Percentiles rank a stretch among this genome's conserved stretches.
Evolutionary conservation across 1,140 invertebrate species (phyloP).

Genomic region (Drosophila pseudoananassae): DNA sequence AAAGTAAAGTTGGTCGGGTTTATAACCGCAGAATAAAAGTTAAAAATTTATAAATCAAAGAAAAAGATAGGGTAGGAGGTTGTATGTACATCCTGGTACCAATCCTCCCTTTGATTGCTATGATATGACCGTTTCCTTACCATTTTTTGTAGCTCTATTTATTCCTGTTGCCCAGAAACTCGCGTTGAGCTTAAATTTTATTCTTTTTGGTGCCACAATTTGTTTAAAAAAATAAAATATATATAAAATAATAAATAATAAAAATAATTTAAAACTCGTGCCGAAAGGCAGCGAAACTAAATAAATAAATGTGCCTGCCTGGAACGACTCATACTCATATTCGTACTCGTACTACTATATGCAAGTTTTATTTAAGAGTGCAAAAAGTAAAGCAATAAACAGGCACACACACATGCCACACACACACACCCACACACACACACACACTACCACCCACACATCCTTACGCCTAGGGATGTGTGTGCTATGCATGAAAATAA

Average conservation of each 20-base stretch:
- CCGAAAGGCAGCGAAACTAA: slow-evolving; percentile 66
- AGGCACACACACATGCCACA: slow-evolving; percentile 37
- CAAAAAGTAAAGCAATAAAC: slow-evolving; percentile 75
- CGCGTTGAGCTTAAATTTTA: slow-evolving; percentile 56
- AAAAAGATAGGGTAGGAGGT: neutral
- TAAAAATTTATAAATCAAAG: slow-evolving; percentile 48
- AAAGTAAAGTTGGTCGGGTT: slow-evolving; percentile 24
- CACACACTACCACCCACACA: neutral
- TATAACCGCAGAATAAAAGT: slow-evolving; percentile 45
- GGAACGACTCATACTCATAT: neutral
- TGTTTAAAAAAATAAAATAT: neutral
- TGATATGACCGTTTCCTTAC: slow-evolving; percentile 13
- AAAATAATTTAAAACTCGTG: slow-evolving; percentile 51
- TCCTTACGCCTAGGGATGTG: slow-evolving; percentile 5
- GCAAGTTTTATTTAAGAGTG: slow-evolving; percentile 63
- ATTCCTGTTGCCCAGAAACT: no score
- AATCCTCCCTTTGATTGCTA: slow-evolving; percentile 7
- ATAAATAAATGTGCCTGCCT: slow-evolving; percentile 65
- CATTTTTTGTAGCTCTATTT: neutral
- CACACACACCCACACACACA: neutral
- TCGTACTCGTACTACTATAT: slow-evolving; percentile 11
- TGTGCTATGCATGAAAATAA: slow-evolving; percentile 79
- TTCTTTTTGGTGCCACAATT: slow-evolving; percentile 3
- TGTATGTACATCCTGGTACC: neutral
- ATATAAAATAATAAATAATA: slow-evolving; percentile 1